Evolutionary conservation across 2,113 vertebrate species (phyloP).

Genomic region (Phocoena phocoena): DNA sequence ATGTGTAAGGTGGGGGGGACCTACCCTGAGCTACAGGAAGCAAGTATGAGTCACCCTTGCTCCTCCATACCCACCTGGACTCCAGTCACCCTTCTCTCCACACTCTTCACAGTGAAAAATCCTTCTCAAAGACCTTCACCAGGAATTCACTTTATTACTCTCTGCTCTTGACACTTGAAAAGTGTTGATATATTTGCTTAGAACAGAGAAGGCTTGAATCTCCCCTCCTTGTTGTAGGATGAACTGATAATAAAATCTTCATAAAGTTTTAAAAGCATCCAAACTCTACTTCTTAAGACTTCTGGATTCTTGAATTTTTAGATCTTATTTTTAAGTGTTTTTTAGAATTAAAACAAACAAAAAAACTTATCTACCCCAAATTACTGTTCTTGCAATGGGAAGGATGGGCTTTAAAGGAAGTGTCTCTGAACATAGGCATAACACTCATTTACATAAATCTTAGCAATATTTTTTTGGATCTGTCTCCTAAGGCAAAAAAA

Average conservation of each 20-base stretch:
- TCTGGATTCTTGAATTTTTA: not conserved
- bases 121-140: not conserved
- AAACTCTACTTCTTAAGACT: not conserved
- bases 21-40: not conserved
- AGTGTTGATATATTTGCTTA: not conserved
- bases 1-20: accelerated
- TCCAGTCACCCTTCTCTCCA: too few species aligned
- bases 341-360: not conserved
- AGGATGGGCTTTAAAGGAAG: not conserved
- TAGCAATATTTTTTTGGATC: too few species aligned
- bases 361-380: not conserved
- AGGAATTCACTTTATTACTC: not conserved
- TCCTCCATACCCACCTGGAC: not conserved
- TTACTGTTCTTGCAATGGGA: not conserved
- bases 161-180: not conserved
- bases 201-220: not conserved
- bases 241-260: not conserved
- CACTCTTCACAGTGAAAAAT: not conserved
- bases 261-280: not conserved
- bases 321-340: not conserved
- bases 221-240: too few species aligned
- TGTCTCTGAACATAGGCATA: not conserved
- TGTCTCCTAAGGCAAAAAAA: too few species aligned
- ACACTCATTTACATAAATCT: not conserved
- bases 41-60: accelerated